Percentiles rank a stretch among this genome's conserved stretches.
These are phyloP conservation scores for Styela clava DNA, from an alignment of 23 tunicate genomes.

Conservation along the genomic window DNA sequence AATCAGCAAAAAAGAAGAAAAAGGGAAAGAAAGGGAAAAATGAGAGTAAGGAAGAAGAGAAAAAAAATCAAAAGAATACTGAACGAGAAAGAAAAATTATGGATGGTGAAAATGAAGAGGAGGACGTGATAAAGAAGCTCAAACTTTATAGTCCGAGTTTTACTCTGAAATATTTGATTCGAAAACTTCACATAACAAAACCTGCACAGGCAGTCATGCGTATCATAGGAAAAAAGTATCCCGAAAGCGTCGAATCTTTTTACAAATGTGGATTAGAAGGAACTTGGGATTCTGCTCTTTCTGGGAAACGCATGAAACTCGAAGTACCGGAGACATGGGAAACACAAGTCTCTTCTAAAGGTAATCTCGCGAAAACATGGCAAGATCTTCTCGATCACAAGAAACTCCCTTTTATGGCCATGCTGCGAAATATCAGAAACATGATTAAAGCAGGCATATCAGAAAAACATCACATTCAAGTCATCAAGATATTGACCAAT, in stretches of 20 bases:
- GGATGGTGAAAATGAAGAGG: neutral
- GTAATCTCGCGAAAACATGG: conserved; percentile 59
- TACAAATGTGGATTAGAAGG: conserved; percentile 46
- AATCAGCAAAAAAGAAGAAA: conserved; percentile 3
- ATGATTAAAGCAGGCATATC: conserved; percentile 61
- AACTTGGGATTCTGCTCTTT: conserved; percentile 40
- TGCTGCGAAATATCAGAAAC: conserved; percentile 69
- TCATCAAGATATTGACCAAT: conserved; percentile 31
- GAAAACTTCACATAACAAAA: conserved; percentile 57
- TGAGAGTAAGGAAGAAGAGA: neutral
- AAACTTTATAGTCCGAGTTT: conserved; percentile 16
- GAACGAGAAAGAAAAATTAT: neutral
- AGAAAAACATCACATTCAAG: conserved; percentile 40
- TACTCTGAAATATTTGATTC: conserved; percentile 44
- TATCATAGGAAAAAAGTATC: conserved; percentile 68
- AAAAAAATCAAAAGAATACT: neutral
- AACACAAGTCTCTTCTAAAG: conserved; percentile 51
- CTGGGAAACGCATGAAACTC: conserved; percentile 76
- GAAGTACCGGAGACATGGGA: conserved; percentile 69
- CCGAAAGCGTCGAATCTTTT: conserved; percentile 35
- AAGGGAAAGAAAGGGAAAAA: conserved; percentile 2
- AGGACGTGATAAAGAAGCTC: neutral
- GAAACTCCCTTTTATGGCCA: conserved; percentile 79
- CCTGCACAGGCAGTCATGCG: conserved; percentile 81
- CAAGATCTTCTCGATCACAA: conserved; percentile 52